phyloP scores from a whole-genome alignment of 2,113 vertebrate species.

The Crotalus helleri region DNA sequence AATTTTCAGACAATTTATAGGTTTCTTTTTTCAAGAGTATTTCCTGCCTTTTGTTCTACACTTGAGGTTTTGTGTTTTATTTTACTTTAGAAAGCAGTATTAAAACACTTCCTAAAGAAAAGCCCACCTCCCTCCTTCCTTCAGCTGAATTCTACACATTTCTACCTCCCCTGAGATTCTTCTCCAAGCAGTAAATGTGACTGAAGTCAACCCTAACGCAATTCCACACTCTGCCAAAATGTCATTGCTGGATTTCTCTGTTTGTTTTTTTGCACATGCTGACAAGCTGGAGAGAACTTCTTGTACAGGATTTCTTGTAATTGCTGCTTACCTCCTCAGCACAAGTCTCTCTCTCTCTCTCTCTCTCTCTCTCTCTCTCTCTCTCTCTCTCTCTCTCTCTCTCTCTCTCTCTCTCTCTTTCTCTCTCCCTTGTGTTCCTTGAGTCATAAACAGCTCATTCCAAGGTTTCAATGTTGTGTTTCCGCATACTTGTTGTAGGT shows the following conservation, averaged over 20 bases:
- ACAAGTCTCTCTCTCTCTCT: neutral
- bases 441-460: conserved; percentile 4
- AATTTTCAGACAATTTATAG: neutral
- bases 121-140: neutral
- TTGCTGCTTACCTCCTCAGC: neutral
- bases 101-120: conserved; percentile 4
- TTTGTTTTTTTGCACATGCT: conserved; percentile 6
- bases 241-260: neutral
- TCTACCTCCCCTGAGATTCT: conserved; percentile 4
- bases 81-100: neutral
- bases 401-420: too few species aligned
- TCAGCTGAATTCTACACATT: conserved; percentile 6
- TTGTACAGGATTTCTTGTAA: conserved; percentile 6
- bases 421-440: neutral
- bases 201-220: conserved; percentile 11
- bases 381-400: neutral
- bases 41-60: conserved; percentile 1
- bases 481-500: neutral
- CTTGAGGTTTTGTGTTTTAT: conserved; percentile 12
- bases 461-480: neutral
- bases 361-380: too few species aligned
- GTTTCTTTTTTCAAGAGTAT: neutral
- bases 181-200: neutral
- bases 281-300: conserved; percentile 11
- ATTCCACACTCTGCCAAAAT: conserved; percentile 1